phyloP scores from a whole-genome alignment of 2,797 vertebrate species.

The Eulemur albifrons region DNA sequence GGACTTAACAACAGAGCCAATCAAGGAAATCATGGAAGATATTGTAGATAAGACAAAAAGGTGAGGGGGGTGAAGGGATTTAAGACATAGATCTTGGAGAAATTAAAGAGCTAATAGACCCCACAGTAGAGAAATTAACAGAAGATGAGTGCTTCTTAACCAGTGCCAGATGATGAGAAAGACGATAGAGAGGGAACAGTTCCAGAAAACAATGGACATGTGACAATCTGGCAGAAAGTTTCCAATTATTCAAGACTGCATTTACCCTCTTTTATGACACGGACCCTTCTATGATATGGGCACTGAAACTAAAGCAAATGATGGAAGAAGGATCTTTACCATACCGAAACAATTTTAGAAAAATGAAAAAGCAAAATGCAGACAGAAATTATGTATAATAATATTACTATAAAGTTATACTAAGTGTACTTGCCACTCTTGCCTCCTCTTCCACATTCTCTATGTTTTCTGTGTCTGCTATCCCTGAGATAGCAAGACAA shows the following conservation, averaged over 20 bases:
- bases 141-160: background rate
- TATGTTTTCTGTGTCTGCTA: too few relatives aligned
- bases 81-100: too few relatives aligned
- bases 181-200: background rate
- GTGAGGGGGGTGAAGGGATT: too few relatives aligned
- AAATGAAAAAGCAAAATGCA: background rate
- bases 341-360: background rate
- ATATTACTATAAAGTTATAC: too few relatives aligned
- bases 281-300: background rate
- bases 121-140: background rate
- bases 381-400: too few relatives aligned
- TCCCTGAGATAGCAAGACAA: too few relatives aligned
- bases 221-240: background rate
- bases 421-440: too few relatives aligned
- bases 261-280: background rate
- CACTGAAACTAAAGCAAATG: background rate
- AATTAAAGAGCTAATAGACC: background rate
- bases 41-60: background rate
- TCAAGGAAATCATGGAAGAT: background rate
- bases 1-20: background rate
- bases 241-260: background rate
- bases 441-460: too few relatives aligned
- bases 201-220: background rate
- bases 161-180: background rate
- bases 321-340: background rate